phyloP scores from a whole-genome alignment of 2,888 invertebrate species.

The Bedellia somnulentella region DNA sequence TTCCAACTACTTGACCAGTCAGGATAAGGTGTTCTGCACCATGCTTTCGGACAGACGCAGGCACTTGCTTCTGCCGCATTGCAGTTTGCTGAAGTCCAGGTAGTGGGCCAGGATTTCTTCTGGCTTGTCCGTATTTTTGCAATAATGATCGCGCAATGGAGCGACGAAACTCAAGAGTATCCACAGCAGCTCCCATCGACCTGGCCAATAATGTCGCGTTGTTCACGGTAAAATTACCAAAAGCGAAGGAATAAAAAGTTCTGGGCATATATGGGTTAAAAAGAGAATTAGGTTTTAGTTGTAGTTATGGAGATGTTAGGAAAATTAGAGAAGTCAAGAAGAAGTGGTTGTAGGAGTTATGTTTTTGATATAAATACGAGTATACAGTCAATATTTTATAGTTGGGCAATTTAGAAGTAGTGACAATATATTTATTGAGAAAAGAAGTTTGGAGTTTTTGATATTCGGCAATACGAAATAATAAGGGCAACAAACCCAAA shows the following conservation, averaged over 20 bases:
- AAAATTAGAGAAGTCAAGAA: too few relatives aligned
- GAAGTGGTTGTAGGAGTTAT: too few relatives aligned
- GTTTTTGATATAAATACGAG: too few relatives aligned
- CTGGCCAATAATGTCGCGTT: conserved; percentile 10
- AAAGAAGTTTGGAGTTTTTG: too few relatives aligned
- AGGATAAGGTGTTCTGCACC: conserved; percentile 1
- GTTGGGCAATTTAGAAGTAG: too few relatives aligned
- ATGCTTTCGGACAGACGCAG: too few relatives aligned
- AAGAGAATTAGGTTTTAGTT: too few relatives aligned
- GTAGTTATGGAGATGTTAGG: not conserved
- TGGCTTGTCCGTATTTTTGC: too few relatives aligned
- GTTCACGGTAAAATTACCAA: conserved; percentile 6
- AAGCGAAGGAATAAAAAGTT: not conserved
- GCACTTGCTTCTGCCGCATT: not conserved
- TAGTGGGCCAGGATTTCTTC: not conserved
- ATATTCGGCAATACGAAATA: too few relatives aligned
- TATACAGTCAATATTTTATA: too few relatives aligned
- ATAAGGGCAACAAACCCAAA: too few relatives aligned
- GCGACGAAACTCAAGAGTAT: conserved; percentile 9
- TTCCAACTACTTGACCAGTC: not conserved
- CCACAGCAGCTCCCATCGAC: conserved; percentile 1
- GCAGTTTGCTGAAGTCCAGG: conserved; percentile 3
- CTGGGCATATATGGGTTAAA: conserved; percentile 1
- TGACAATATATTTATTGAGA: too few relatives aligned
- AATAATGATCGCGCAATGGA: not conserved